Evolutionary conservation across 1,140 invertebrate genomes (phyloP).

Genomic region (Ceratosolen fusciceps): DNA sequence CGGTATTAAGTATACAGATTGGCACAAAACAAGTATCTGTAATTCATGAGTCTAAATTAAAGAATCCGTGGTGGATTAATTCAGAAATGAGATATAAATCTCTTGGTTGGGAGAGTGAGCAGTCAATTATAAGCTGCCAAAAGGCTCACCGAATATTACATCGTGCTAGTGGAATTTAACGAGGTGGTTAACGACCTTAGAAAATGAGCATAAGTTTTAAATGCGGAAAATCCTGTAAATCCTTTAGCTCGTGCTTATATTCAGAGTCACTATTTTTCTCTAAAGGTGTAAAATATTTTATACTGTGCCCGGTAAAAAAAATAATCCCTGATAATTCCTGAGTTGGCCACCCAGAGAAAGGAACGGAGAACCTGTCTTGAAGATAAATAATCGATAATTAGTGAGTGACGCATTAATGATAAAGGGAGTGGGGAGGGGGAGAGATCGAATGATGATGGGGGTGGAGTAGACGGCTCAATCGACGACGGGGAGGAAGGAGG

Average conservation of each 20-base stretch:
- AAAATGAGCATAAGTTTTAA: not conserved
- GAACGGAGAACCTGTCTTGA: slow-evolving; percentile 5
- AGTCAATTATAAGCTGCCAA: slow-evolving; percentile 16
- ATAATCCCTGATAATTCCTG: no score
- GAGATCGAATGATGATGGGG: not conserved
- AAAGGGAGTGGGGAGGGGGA: not conserved
- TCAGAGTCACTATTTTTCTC: not conserved
- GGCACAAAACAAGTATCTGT: no score
- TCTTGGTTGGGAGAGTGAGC: not conserved
- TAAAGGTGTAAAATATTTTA: slow-evolving; percentile 23
- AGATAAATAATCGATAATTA: slow-evolving; percentile 34
- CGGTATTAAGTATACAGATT: not conserved
- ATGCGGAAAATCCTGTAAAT: not conserved
- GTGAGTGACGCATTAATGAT: slow-evolving; percentile 7
- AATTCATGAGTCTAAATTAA: no score
- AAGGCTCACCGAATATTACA: not conserved
- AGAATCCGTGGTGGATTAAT: slow-evolving; percentile 6
- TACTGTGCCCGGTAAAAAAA: slow-evolving; percentile 1
- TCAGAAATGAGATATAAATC: not conserved
- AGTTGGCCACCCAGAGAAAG: slow-evolving; percentile 12
- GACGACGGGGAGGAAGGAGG: not conserved
- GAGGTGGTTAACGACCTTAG: slow-evolving; percentile 7
- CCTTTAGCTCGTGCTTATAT: not conserved
- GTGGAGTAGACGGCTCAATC: not conserved
- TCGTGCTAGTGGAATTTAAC: slow-evolving; percentile 10